These are phyloP conservation scores for Hiodon alosoides DNA, from an alignment of 2,113 vertebrate genomes.

Conservation along the genomic window DNA sequence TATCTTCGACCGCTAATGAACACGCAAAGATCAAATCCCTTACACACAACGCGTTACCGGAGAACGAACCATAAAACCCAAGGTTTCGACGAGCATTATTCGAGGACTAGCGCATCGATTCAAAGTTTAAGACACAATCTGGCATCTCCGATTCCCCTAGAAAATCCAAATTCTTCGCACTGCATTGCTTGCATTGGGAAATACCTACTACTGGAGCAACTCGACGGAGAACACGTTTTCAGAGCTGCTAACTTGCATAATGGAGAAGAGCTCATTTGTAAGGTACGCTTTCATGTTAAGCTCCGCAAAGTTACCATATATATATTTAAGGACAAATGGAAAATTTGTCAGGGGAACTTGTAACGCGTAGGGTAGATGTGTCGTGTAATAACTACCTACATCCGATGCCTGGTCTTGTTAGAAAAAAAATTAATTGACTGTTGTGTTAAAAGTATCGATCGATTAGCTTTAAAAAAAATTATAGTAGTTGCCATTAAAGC, in stretches of 20 bases:
- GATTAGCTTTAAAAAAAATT: too few relatives aligned
- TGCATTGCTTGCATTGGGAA: slow-evolving; percentile 86
- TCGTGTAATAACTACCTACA: too few relatives aligned
- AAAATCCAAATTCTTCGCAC: slow-evolving; percentile 95
- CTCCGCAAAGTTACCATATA: neutral
- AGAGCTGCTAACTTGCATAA: slow-evolving; percentile 77
- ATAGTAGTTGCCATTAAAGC: too few relatives aligned
- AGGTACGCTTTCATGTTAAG: slow-evolving; percentile 54
- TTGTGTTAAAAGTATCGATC: too few relatives aligned
- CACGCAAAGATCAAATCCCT: slow-evolving; percentile 98
- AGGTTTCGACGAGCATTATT: slow-evolving; percentile 91
- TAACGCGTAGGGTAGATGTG: too few relatives aligned
- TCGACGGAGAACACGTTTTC: slow-evolving; percentile 78
- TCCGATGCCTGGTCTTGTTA: too few relatives aligned
- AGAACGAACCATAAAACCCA: slow-evolving; percentile 95
- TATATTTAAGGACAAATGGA: neutral
- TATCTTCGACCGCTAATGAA: slow-evolving; percentile 86
- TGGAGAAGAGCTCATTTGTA: slow-evolving; percentile 76
- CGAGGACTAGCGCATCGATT: slow-evolving; percentile 83
- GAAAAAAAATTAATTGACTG: too few relatives aligned
- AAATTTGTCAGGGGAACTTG: too few relatives aligned
- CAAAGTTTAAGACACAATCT: slow-evolving; percentile 97
- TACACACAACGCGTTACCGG: slow-evolving; percentile 96
- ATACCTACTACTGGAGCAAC: slow-evolving; percentile 77
- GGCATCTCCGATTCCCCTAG: slow-evolving; percentile 93